Evolutionary conservation across 1,140 invertebrate genomes (phyloP).

Genomic region (Trichomalopsis sarcophagae): DNA sequence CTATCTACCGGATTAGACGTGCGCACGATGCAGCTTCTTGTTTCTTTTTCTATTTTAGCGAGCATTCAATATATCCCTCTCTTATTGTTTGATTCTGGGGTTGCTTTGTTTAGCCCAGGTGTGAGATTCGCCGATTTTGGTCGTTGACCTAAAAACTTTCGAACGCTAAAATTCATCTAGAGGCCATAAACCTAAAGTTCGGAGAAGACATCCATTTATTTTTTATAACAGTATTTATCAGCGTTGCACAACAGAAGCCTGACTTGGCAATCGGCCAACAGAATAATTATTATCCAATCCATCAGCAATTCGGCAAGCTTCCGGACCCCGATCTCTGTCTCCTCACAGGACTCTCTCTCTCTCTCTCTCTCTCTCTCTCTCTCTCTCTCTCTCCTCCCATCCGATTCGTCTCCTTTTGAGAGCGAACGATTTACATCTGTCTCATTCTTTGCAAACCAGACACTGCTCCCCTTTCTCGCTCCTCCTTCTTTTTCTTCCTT

Average conservation of each 20-base stretch:
- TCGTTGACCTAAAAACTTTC: background rate
- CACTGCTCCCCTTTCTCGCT: slow-evolving; percentile 55
- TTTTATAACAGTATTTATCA: too few species aligned
- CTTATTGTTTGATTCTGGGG: background rate
- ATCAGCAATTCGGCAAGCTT: background rate
- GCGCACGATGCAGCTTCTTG: background rate
- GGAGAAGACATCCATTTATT: too few species aligned
- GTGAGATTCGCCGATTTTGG: slow-evolving; percentile 17
- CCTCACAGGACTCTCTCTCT: too few species aligned
- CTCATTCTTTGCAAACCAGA: slow-evolving; percentile 8
- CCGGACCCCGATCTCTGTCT: background rate
- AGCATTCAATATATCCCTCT: background rate
- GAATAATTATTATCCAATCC: slow-evolving; percentile 36
- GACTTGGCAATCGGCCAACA: too few species aligned
- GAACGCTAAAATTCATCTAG: too few species aligned
- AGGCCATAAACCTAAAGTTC: too few species aligned
- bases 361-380: too few species aligned
- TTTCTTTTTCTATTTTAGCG: background rate
- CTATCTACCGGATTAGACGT: background rate
- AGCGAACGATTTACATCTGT: slow-evolving; percentile 41
- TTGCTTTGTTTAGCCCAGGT: background rate
- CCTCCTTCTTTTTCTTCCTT: slow-evolving; percentile 56
- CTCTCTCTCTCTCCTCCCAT: background rate
- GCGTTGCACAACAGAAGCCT: too few species aligned
- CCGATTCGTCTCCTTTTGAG: slow-evolving; percentile 28